Conservation (phyloP, 2,888 invertebrate genomes). For the Eupelmus urozonus region DNA sequence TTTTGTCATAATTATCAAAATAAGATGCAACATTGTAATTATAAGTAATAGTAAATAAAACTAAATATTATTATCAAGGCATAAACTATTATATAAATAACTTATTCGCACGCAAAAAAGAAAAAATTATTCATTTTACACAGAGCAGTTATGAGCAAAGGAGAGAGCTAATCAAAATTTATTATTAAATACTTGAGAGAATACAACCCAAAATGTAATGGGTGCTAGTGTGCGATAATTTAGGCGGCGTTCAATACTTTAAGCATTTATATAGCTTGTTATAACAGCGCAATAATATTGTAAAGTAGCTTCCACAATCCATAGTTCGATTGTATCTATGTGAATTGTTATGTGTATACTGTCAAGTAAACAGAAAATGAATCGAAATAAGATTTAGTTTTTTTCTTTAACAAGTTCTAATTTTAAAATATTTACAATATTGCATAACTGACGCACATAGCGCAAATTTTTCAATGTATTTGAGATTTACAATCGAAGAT, state of each 20-base stretch:
- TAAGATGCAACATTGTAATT: constrained; percentile 30
- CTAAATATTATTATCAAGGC: constrained; percentile 38
- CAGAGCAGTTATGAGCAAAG: constrained; percentile 16
- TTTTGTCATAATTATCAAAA: constrained; percentile 31
- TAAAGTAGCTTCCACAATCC: constrained; percentile 59
- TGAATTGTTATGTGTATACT: constrained; percentile 53
- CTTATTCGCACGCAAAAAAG: constrained; percentile 40
- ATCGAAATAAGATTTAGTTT: constrained; percentile 15
- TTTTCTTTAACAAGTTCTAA: constrained; percentile 8
- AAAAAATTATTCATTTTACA: constrained; percentile 34
- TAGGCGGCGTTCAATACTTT: constrained; percentile 56
- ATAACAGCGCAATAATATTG: constrained; percentile 58
- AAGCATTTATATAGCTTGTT: constrained; percentile 58
- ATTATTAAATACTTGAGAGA: constrained; percentile 42
- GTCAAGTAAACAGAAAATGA: constrained; percentile 26
- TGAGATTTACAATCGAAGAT: neutral
- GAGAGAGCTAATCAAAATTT: constrained; percentile 59
- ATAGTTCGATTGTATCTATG: constrained; percentile 56
- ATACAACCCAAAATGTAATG: constrained; percentile 44
- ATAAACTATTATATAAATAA: constrained; percentile 47
- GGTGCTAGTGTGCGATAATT: constrained; percentile 59
- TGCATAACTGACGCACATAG: constrained; percentile 34
- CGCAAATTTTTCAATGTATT: constrained; percentile 9
- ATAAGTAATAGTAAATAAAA: constrained; percentile 30
- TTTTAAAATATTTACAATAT: constrained; percentile 21